phyloP scores from a whole-genome alignment of 2,797 vertebrate genomes.

The Oreonectes daqikongensis region DNA sequence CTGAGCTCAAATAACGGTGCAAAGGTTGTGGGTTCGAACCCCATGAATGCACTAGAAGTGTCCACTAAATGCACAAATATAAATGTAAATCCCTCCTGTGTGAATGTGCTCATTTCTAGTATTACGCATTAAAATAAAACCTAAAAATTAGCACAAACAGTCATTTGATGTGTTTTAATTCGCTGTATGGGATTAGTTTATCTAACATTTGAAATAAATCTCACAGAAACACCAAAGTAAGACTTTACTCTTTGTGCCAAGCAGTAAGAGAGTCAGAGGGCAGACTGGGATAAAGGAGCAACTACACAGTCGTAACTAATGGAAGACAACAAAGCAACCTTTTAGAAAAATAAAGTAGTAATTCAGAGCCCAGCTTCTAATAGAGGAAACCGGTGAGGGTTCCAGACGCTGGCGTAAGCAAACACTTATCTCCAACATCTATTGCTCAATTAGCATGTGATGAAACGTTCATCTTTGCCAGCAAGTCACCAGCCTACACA shows the following conservation, averaged over 20 bases:
- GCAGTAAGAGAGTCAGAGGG: neutral
- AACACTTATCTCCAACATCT: constrained; percentile 15
- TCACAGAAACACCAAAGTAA: neutral
- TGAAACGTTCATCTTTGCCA: constrained; percentile 29
- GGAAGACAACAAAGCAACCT: constrained; percentile 3
- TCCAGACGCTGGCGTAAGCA: neutral
- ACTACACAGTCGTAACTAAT: constrained; percentile 8
- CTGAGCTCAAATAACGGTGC: too few species aligned
- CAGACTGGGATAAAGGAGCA: neutral
- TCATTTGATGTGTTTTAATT: too few species aligned
- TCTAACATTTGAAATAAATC: neutral
- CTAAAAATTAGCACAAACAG: too few species aligned
- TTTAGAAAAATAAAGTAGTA: neutral
- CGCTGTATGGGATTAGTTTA: neutral
- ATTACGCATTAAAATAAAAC: too few species aligned
- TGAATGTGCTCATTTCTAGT: too few species aligned
- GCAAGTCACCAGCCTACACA: constrained; percentile 27
- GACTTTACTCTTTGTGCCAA: neutral
- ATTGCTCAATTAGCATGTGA: constrained; percentile 38
- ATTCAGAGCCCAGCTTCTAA: neutral
- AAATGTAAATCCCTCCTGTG: too few species aligned
- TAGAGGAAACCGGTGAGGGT: constrained; percentile 17
- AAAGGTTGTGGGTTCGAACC: too few species aligned
- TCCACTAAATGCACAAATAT: too few species aligned
- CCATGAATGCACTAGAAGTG: too few species aligned